Base-by-base conservation (phyloP, 2,888 invertebrate species). In the Lasioglossum morio region DNA sequence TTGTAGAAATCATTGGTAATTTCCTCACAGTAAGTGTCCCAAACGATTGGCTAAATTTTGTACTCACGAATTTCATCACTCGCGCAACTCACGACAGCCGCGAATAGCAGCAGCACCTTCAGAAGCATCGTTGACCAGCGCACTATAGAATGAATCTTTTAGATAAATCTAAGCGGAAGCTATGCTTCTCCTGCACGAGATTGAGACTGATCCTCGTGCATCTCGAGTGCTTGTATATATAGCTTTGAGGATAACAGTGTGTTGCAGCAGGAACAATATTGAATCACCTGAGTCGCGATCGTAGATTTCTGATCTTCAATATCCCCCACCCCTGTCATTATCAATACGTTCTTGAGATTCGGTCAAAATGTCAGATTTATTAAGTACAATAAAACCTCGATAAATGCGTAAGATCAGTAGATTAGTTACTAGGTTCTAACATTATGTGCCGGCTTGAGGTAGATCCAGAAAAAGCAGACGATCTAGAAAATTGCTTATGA, bases 11-110 rank as follows among this genome's bases (percentile, higher is more conserved):
- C 40, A 40, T 40, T 12, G 40, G 40, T 10, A 19, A 48, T 48
- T 48, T 48, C 48, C 23, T 48, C 23, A 3, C 7, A 4, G 10
- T 3, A 23, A 2, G 7, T 0, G 23, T 53, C 23, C n/a, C 10
- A n/a, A 1, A 4, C 27, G 27, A 60, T 14, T 27, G 19, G 4
- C 19, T 19, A 8, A 69, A 40, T 19, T 19, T 37, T 3, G 37
- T 48, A 94, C 94, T 94, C 89, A 94, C 94, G 94, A 63, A 93
- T 89, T 91, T 86, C 78, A 1, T 92, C 91, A n/a, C 34, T 40
- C 0, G 83, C 75, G n/a, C 88, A 19, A 40, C 60, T 79, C 23
- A 85, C 63, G 14, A 81, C 48, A 34, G 88, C n/a, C 16, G 63
- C 73, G 8, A 89, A 8, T 10, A 84, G 37, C 40, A 89, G 10